Evolutionary conservation across 2,888 invertebrate genomes (phyloP), one percentile per base, ranked within the genome.

Genomic region (Ichneumon xanthorius): DNA sequence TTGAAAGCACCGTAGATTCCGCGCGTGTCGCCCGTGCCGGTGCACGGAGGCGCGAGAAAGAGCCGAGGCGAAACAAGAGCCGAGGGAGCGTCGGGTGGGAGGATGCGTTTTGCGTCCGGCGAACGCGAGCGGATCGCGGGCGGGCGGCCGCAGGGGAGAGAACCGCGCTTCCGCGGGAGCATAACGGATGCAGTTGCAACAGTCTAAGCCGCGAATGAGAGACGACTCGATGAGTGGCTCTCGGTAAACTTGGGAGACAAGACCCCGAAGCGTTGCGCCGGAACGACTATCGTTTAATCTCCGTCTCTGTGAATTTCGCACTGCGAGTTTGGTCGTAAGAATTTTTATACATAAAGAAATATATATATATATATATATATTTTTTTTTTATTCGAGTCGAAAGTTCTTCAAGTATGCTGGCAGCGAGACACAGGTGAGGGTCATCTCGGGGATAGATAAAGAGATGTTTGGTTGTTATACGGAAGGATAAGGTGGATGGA

Each of bases 401-500:
- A 6, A 22, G 68, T 37, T 11, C 7, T 19, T 22, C 45, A n/a
- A 22, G 19, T n/a, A 91, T 92, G 92, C 85, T 92, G 80, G 91
- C 91, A 9, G 91, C 91, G 16, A 90, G 91, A 80, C 91, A 91
- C 88, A 92, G 92, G 93, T 92, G 87, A 91, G 89, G 33, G 22
- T n/a, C 33, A 37, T 72, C n/a, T 7, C 33, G 19, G 40, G 19
- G 19, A 1, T 19, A 1, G 37, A 5, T 37, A 1, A 7, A 37
- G 0, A 37, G 4, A 37, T 37, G 5, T 37, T 5, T 33, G 5
- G 0, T 37, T 5, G 7, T 37, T 37, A 0, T 7, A 1, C 37
- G 37, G 37, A 37, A 37, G 7, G 37, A 37, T 37, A 37, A 7
- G 0, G 37, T 30, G 30, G 4, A 30, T 4, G 30, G 11, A 40